Conservation (phyloP, 2,797 vertebrate genomes). For the Rallus crepitans region DNA sequence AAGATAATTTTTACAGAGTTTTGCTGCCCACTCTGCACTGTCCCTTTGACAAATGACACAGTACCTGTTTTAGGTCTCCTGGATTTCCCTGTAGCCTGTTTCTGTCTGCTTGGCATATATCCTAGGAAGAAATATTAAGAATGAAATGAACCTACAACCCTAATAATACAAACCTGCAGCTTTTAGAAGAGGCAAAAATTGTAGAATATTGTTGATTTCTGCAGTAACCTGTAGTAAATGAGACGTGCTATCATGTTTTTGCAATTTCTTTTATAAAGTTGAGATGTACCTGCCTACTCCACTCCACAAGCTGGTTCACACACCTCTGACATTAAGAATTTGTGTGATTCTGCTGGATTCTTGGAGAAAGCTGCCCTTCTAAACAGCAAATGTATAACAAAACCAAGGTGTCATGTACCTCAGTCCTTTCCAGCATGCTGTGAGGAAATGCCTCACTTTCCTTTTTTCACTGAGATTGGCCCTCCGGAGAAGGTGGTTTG, state of each 20-base stretch:
- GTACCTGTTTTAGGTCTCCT: neutral
- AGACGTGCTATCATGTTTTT: neutral
- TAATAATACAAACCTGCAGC: neutral
- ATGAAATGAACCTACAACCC: neutral
- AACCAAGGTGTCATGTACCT: neutral
- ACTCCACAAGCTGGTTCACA: neutral
- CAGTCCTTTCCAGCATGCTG: neutral
- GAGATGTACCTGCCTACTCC: neutral
- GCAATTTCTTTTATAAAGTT: neutral
- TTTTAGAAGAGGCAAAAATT: neutral
- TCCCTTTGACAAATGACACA: neutral
- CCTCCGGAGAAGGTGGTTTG: neutral
- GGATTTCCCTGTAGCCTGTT: neutral
- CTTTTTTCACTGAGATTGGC: neutral
- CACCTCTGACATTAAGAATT: neutral
- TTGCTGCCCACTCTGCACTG: neutral
- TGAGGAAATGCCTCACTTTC: neutral
- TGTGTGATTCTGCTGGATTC: neutral
- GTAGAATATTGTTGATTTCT: neutral
- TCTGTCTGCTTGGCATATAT: neutral
- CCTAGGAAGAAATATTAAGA: neutral
- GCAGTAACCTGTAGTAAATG: neutral
- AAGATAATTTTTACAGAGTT: neutral
- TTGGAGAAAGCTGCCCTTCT: neutral
- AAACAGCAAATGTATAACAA: neutral